Evolutionary conservation across 2,888 invertebrate species (phyloP).

Genomic region (Hypena proboscidalis): DNA sequence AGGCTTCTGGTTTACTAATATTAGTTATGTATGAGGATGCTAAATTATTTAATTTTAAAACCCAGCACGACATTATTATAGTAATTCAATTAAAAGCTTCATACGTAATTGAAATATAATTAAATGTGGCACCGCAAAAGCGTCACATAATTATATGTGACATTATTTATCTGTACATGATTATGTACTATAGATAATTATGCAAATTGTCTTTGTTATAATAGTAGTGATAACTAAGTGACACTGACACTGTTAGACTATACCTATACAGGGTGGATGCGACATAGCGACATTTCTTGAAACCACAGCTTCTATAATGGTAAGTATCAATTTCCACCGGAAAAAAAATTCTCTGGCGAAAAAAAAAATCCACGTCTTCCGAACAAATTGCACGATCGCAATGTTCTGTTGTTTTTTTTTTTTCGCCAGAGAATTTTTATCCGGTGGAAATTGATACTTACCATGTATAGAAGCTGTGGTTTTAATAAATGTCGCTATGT

Average conservation of each 20-base stretch:
- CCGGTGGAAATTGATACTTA: too few species aligned
- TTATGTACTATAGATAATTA: conserved; percentile 22
- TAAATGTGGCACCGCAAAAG: background rate
- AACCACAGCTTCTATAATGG: too few species aligned
- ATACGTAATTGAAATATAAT: background rate
- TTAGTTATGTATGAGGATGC: too few species aligned
- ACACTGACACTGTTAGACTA: conserved; percentile 35
- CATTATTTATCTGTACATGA: conserved; percentile 7
- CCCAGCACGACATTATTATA: background rate
- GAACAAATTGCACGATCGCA: too few species aligned
- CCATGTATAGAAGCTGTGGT: too few species aligned
- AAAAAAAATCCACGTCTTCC: too few species aligned
- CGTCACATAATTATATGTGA: background rate
- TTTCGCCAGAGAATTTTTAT: too few species aligned
- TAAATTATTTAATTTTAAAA: background rate
- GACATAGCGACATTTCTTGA: background rate
- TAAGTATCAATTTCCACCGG: too few species aligned
- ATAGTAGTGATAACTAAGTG: conserved; percentile 22
- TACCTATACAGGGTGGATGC: conserved; percentile 1
- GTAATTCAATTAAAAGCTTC: background rate
- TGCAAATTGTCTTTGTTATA: conserved; percentile 29
- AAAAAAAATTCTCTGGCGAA: too few species aligned
- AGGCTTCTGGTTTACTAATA: too few species aligned
- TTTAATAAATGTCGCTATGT: too few species aligned
- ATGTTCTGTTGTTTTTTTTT: too few species aligned